These are phyloP conservation scores for Protonemura montana DNA, from an alignment of 2,888 invertebrate species.

Conservation along the genomic window DNA sequence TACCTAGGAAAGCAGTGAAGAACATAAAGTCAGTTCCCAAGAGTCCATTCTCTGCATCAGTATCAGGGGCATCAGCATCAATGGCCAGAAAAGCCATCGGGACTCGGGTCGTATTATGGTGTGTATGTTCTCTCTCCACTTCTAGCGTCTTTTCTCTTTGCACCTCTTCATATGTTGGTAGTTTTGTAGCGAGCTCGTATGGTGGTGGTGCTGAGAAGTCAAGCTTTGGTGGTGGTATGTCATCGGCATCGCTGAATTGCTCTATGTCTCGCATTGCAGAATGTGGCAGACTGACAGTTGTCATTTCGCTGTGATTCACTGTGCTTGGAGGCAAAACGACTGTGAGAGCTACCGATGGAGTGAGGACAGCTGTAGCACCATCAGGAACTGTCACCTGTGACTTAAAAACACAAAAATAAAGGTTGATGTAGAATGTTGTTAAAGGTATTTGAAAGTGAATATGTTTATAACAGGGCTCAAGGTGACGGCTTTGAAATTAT, in stretches of 20 bases:
- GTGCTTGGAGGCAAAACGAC: slow-evolving; percentile 41
- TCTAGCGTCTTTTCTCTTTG: slow-evolving; percentile 85
- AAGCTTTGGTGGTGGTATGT: slow-evolving; percentile 82
- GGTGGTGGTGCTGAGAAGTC: slow-evolving; percentile 89
- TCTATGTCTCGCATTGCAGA: slow-evolving; percentile 10
- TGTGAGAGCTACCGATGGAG: slow-evolving; percentile 42
- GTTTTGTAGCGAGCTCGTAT: slow-evolving; percentile 84
- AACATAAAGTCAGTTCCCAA: slow-evolving; percentile 95
- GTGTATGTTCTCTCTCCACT: slow-evolving; percentile 62
- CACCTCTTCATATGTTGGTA: slow-evolving; percentile 92
- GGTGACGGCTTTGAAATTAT: too few species aligned
- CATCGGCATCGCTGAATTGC: slow-evolving; percentile 57
- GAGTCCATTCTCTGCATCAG: slow-evolving; percentile 79
- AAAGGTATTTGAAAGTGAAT: too few species aligned
- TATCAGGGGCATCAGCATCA: slow-evolving; percentile 75
- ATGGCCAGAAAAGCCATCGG: slow-evolving; percentile 79
- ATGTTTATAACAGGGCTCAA: too few species aligned
- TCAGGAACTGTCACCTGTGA: background rate
- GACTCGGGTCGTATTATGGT: slow-evolving; percentile 46
- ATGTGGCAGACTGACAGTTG: slow-evolving; percentile 21
- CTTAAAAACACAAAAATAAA: background rate
- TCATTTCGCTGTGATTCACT: slow-evolving; percentile 38
- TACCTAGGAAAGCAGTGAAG: slow-evolving; percentile 88
- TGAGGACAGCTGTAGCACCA: background rate
- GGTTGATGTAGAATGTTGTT: too few species aligned